Evolutionary conservation across 1,140 invertebrate genomes (phyloP), one percentile per base, ranked within the genome.

Genomic region (Sarcophaga peregrina): DNA sequence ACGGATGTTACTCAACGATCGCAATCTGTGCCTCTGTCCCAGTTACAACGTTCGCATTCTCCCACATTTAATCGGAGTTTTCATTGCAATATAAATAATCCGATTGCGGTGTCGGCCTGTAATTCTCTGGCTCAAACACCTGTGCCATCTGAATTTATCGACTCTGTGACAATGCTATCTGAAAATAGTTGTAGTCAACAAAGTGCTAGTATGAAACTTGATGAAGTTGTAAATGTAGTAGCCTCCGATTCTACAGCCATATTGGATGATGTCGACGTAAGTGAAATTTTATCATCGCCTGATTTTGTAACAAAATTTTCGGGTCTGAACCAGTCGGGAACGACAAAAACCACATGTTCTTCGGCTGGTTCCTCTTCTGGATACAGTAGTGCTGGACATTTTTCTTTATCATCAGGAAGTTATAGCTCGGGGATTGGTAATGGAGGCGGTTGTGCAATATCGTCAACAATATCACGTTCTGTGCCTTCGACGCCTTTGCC

Each of bases 51-150:
- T 5, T 83, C 85, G 15, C 87, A 87, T 48, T 87, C 87, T 11
- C 88, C 88, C 0, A 84, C 82, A 52, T 85, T 87, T 25, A 86
- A 86, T 82, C 85, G 85, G 5, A 84, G 54, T 83, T 84, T 85
- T 91, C 91, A 83, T 48, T 68, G 62, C 20, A 46, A 37, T 45
- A 25, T 47, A 17, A 50, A 20, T 52, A 52, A 48, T 17, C 52
- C 82, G 1, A 78, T 83, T 4, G 68, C 72, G 10, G 78, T 80
- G 54, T 94, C 94, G 6, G 92, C 93, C 0, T 93, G 92, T 62
- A 93, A 93, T 82, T 95, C 94, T 3, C 91, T 94, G 48, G 93
- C 94, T 3, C 93, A 94, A 37, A 95, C 94, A 1, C 94, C 94
- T 3, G 93, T 95, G 10, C 94, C 94, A 3, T 93, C 93, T 81